These are phyloP conservation scores for Peribatodes rhomboidaria DNA, from an alignment of 2,888 invertebrate genomes.

Conservation along the genomic window DNA sequence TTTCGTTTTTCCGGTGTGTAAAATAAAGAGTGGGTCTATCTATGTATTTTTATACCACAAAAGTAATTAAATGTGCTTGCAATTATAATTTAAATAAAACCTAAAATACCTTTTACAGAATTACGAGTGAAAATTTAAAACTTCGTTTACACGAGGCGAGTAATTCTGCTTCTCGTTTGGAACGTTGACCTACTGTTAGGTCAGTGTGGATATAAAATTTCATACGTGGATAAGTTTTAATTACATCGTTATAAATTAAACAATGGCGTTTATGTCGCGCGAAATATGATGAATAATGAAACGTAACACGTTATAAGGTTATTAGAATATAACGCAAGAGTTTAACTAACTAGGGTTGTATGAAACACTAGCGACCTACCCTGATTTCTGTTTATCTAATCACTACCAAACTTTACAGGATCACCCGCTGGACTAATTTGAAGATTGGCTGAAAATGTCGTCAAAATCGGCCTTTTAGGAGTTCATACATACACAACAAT, in stretches of 20 bases:
- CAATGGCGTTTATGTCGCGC: slow-evolving; percentile 14
- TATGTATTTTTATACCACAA: too few species aligned
- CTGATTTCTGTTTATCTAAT: too few species aligned
- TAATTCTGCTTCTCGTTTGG: background rate
- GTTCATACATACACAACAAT: too few species aligned
- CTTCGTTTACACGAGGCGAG: slow-evolving; percentile 2
- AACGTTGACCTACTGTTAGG: background rate
- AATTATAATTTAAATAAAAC: too few species aligned
- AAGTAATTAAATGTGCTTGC: too few species aligned
- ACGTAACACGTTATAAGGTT: background rate
- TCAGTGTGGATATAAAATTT: slow-evolving; percentile 4
- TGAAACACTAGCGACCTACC: background rate
- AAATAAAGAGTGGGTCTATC: too few species aligned
- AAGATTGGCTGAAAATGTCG: too few species aligned
- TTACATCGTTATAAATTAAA: slow-evolving; percentile 12
- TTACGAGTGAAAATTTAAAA: slow-evolving; percentile 1
- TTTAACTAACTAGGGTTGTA: background rate
- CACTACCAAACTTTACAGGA: too few species aligned
- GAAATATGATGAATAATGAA: slow-evolving; percentile 6
- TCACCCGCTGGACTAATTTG: too few species aligned
- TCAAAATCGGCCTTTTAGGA: too few species aligned
- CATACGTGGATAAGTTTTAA: slow-evolving; percentile 14
- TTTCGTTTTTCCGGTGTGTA: too few species aligned
- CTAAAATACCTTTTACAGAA: background rate
- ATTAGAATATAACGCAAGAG: background rate